Conservation (phyloP, 2,888 invertebrate genomes). For the Parnassius mnemosyne region DNA sequence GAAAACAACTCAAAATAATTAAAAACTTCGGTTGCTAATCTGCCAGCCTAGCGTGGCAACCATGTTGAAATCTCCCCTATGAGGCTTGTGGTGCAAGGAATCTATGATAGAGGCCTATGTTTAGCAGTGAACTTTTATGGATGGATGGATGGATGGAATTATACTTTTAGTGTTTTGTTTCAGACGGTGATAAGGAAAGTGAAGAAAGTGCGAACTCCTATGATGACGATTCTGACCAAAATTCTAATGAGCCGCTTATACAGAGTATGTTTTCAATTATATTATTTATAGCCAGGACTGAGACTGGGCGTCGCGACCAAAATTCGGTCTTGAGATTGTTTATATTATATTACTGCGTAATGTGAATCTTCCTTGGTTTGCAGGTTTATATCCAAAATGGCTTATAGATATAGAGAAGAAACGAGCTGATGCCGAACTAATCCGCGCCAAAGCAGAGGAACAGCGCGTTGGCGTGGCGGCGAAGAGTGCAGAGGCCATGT, state of each 20-base stretch:
- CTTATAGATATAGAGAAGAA: slow-evolving; percentile 61
- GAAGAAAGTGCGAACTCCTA: slow-evolving; percentile 43
- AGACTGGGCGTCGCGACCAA: too few relatives aligned
- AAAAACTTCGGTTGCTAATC: too few relatives aligned
- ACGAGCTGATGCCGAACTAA: slow-evolving; percentile 56
- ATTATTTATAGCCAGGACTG: too few relatives aligned
- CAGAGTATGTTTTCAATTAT: slow-evolving; percentile 42
- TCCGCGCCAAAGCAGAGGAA: slow-evolving; percentile 56
- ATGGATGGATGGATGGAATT: too few relatives aligned
- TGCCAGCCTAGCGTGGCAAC: too few relatives aligned
- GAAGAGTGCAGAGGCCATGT: slow-evolving; percentile 52
- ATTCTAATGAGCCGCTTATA: slow-evolving; percentile 41
- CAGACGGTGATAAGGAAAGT: slow-evolving; percentile 43
- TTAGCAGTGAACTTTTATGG: too few relatives aligned
- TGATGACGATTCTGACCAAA: slow-evolving; percentile 39
- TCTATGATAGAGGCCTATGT: too few relatives aligned
- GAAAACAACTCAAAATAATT: too few relatives aligned
- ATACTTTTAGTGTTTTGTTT: slow-evolving; percentile 19
- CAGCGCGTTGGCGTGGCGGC: slow-evolving; percentile 43
- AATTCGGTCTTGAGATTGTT: too few relatives aligned
- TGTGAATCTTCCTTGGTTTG: neutral
- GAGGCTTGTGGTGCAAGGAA: too few relatives aligned
- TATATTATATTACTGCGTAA: too few relatives aligned
- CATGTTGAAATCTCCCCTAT: too few relatives aligned
- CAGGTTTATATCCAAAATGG: slow-evolving; percentile 63